Percentiles rank a stretch among this genome's conserved stretches.
Conservation (phyloP, 1,140 invertebrate genomes). For the Temnothorax nylanderi region DNA sequence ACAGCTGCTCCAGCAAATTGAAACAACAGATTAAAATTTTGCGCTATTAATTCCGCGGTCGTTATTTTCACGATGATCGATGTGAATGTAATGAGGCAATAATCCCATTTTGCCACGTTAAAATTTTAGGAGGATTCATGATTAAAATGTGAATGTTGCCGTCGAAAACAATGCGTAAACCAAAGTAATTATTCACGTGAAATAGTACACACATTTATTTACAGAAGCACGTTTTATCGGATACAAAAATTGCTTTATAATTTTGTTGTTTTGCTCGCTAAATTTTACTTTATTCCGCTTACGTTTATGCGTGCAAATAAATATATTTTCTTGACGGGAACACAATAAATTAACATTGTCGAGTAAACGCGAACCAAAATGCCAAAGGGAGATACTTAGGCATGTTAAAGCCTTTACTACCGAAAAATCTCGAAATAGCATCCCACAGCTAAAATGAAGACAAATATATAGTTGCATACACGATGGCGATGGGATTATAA, state of each 20-base stretch:
- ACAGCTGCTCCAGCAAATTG: conserved; percentile 38
- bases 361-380: not conserved
- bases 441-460: not conserved
- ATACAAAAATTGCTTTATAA: not conserved
- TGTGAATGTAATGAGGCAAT: not conserved
- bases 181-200: not conserved
- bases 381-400: not conserved
- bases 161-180: not conserved
- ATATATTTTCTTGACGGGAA: not conserved
- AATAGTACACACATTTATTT: not conserved
- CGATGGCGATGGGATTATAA: not conserved
- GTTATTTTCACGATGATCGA: conserved; percentile 8
- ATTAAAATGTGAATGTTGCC: not conserved
- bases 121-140: not conserved
- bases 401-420: not conserved
- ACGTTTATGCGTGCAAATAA: not conserved
- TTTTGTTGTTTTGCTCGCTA: not conserved
- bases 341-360: not conserved
- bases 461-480: not conserved
- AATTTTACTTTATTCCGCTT: not conserved
- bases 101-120: not conserved
- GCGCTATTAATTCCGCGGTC: not conserved
- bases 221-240: not conserved
- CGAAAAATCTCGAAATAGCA: not conserved
- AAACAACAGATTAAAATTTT: conserved; percentile 36